Conservation (phyloP, 2,797 vertebrate genomes). For the Tauraco hartlaubi region DNA sequence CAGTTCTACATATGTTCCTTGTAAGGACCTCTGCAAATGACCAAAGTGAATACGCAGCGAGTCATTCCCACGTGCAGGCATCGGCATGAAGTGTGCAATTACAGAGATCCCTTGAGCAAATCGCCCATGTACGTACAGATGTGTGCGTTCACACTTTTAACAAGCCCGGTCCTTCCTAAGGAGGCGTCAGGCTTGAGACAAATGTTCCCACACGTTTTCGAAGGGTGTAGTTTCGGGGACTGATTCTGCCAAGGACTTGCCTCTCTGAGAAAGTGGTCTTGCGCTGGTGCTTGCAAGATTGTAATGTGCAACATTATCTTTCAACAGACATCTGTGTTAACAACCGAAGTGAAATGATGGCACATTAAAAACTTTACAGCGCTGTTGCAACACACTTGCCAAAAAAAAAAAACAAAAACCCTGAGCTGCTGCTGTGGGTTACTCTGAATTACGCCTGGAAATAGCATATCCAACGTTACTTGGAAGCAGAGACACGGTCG, state of each 20-base stretch:
- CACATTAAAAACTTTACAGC: conserved; percentile 58
- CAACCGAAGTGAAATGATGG: conserved; percentile 56
- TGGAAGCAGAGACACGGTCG: background rate
- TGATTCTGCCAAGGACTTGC: conserved; percentile 21
- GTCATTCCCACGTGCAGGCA: background rate
- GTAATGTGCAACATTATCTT: conserved; percentile 48
- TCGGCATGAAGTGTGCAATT: background rate
- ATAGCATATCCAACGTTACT: background rate
- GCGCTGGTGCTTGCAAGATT: conserved; percentile 5
- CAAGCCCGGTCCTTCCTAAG: background rate
- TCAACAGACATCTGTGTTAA: conserved; percentile 67
- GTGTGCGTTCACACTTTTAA: conserved; percentile 13
- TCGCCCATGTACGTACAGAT: background rate
- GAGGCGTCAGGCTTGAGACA: background rate
- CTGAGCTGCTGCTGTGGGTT: conserved; percentile 39
- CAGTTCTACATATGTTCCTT: conserved; percentile 41
- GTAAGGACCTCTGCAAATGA: conserved; percentile 44
- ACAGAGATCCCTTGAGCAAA: background rate
- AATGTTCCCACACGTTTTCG: background rate
- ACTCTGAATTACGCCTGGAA: conserved; percentile 43
- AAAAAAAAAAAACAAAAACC: background rate
- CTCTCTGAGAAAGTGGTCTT: conserved; percentile 23
- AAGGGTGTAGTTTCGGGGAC: conserved; percentile 20
- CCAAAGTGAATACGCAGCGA: background rate
- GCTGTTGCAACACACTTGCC: conserved; percentile 57